Percentiles rank a stretch among this genome's conserved stretches.
Conservation (phyloP, 2,113 vertebrate genomes). For the Coturnix japonica region DNA sequence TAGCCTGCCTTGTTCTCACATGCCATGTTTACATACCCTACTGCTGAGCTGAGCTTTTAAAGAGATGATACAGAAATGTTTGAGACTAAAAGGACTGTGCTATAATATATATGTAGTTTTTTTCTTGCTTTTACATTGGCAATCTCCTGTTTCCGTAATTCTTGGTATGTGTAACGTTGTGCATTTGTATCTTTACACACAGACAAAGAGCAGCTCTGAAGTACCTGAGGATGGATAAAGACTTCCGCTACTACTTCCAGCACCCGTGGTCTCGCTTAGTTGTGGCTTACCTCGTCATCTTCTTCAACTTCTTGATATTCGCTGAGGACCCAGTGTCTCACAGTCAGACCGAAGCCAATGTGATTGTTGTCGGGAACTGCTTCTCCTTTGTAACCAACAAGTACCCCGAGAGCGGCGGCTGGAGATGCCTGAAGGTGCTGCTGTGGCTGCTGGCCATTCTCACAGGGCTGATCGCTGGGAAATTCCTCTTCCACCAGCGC, state of each 20-base stretch:
- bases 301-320: slow-evolving; percentile 98
- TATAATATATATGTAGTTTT: not conserved
- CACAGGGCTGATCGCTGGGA: slow-evolving; percentile 90
- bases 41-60: not conserved
- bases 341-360: slow-evolving; percentile 95
- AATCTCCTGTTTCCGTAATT: not conserved
- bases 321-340: slow-evolving; percentile 97
- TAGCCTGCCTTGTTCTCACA: not conserved
- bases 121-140: not conserved
- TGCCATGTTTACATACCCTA: not conserved
- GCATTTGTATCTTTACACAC: slow-evolving; percentile 46
- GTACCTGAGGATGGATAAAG: slow-evolving; percentile 87
- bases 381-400: slow-evolving; percentile 98
- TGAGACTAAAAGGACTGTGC: not conserved
- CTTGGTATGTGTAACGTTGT: not conserved
- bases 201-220: slow-evolving; percentile 77
- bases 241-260: slow-evolving; percentile 98
- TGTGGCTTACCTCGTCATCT: slow-evolving; percentile 96
- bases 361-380: slow-evolving; percentile 97
- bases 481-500: slow-evolving; percentile 94
- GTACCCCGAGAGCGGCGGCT: slow-evolving; percentile 90
- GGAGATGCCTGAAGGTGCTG: slow-evolving; percentile 92
- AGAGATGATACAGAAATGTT: not conserved
- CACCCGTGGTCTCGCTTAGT: slow-evolving; percentile 96
- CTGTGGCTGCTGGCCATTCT: slow-evolving; percentile 93